phyloP scores from a whole-genome alignment of 2,888 invertebrate species.

The Sphinx pinastri region DNA sequence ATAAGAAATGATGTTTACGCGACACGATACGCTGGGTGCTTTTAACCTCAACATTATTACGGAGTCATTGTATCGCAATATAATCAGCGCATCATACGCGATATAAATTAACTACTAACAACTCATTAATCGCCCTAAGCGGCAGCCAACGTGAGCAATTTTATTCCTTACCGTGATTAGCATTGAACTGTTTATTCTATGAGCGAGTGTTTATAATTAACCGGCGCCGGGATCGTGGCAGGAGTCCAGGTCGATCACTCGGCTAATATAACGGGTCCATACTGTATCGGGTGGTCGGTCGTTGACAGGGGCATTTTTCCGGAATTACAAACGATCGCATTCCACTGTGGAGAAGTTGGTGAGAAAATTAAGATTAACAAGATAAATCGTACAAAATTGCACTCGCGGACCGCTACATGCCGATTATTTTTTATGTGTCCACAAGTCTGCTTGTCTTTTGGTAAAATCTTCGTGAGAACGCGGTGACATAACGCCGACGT shows the following conservation, averaged over 20 bases:
- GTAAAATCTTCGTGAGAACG: constrained; percentile 21
- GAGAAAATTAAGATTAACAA: constrained; percentile 36
- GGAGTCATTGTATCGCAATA: constrained; percentile 51
- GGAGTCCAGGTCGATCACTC: constrained; percentile 81
- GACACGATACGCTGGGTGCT: constrained; percentile 32
- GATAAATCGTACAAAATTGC: constrained; percentile 37
- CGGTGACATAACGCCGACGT: constrained; percentile 16
- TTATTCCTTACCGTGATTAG: constrained; percentile 61
- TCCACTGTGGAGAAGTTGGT: constrained; percentile 40
- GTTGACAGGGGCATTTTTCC: constrained; percentile 75
- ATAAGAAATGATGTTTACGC: constrained; percentile 15
- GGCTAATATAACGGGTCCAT: constrained; percentile 72
- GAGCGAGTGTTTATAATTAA: constrained; percentile 71
- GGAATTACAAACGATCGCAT: constrained; percentile 61
- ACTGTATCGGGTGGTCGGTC: constrained; percentile 76
- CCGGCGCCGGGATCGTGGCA: constrained; percentile 73
- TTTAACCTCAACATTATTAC: constrained; percentile 48
- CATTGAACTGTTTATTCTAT: constrained; percentile 65
- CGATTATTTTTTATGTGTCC: constrained; percentile 21
- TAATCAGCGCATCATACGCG: constrained; percentile 52
- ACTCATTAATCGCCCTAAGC: constrained; percentile 50
- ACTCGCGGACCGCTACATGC: constrained; percentile 32
- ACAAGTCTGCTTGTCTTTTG: constrained; percentile 29
- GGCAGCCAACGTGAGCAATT: constrained; percentile 52
- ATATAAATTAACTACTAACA: constrained; percentile 53